Base-by-base conservation (phyloP, 2,113 vertebrate species). In the Oncorhynchus tshawytscha region DNA sequence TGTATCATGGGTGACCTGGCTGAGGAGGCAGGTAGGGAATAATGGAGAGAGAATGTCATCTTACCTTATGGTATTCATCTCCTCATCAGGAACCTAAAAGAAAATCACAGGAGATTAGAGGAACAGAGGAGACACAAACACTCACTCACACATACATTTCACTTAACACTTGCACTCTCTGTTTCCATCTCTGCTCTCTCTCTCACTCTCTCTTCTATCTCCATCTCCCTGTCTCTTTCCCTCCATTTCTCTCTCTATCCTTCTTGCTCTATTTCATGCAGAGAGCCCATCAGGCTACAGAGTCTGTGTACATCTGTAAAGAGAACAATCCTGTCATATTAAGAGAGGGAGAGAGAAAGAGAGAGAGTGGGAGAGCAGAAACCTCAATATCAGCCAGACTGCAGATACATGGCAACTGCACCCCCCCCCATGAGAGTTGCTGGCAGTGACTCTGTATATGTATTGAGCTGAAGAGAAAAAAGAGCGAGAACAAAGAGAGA, bases 41-140 rank as follows among this genome's bases (percentile, higher is more conserved):
- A 18, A 57, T 48, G 22, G 76, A 67, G 65, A 69, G 68, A 70
- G 64, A 29, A 51, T 71, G 76, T 71, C 22, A 72, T 31, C 91
- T 86, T 82, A 94, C 93, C 92, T 93, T 90, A 92, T 88, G 65
- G 85, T 82, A 67, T 84, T 84, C 88, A 88, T 88, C 75, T 90
- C 86, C 64, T 90, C 85, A 49, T 89, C 88, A 68, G 86, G 81
- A 74, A 91, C 82, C 88, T 92, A 80, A 82, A 90, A 81, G 77
- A 83, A 84, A 18, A 91, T 71, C 81, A 85, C 78, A 90, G 80
- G 65, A 78, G 71, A 80, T 88, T 85, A 91, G 80, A 86, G 77
- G 81, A 84, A 75, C 45, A 57, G 74, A 85, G 70, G n/a, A 70
- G 68, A 48, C 62, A 75, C 39, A 39, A 39, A 39, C 39, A 39